Base-by-base conservation (phyloP, 2,797 vertebrate genomes). In the Esox lucius region DNA sequence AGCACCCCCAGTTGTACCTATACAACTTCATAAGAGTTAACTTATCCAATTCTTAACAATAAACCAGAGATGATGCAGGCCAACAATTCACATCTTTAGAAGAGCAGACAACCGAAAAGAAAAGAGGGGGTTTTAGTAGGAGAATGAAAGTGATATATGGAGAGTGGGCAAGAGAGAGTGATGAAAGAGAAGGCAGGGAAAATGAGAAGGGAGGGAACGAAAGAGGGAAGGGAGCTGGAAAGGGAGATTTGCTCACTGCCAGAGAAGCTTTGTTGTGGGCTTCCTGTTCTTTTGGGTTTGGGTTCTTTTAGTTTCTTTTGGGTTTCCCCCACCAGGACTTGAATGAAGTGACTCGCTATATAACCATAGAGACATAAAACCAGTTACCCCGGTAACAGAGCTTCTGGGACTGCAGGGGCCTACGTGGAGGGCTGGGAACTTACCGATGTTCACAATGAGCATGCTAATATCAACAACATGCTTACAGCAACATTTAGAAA, bases 361-460 rank as follows among this genome's bases (percentile, higher is more conserved):
- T 91, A 88, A 86, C 89, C 87, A 84, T 82, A 85, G 82, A 83
- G 82, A 64, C 51, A n/a, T 19, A 53, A 19, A 42, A 84, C 87
- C 81, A 83, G 92, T 93, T 92, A 80, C 91, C 91, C 78, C 79
- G 87, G 92, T 85, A 93, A 94, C 92, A 33, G 70, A 75, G 19
- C 35, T 26, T 72, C 81, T 81, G 80, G 75, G 87, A 80, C 80
- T 75, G 66, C 75, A 83, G 76, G 80, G 82, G 85, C 75, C 83
- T 83, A 78, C 62, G 70, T 74, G 82, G 75, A 80, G 73, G 71
- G 76, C 56, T 80, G 88, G 86, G 81, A 85, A 39, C 62, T 56
- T 49, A 75, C 88, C 82, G 81, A 70, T 4, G 68, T 31, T 64
- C 83, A 49, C 73, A 17, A 72, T 71, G 81, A 85, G 85, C 87